Base-by-base conservation (phyloP, 2,888 invertebrate species). In the Caenorhabditis uteleia region DNA sequence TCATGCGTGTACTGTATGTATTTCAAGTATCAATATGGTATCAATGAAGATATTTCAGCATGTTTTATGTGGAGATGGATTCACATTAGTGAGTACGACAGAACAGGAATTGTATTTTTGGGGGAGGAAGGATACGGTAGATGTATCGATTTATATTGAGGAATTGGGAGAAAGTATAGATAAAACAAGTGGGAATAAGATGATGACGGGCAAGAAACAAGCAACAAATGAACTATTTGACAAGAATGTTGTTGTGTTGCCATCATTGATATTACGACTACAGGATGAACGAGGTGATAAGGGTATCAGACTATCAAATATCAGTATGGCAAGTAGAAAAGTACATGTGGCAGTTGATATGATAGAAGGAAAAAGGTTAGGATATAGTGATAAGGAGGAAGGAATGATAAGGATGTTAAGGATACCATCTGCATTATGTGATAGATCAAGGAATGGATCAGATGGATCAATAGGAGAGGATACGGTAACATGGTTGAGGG, bases 51-150 rank as follows among this genome's bases (percentile, higher is more conserved):
- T 20, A 6, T 58, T 74, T 80, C 31, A 81, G 89, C 89, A 87
- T 81, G 87, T 88, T 10, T 86, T 87, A 68, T 89, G 89, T 83
- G 89, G 89, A 14, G 87, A 88, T 25, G 88, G 88, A 21, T 89
- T 88, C 81, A 89, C 89, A 0, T 85, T 89, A n/a, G 88, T 88
- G 8, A 87, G 87, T 3, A 89, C 89, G 1, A 85, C 87, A 36
- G 88, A 89, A 68, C 89, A 89, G 80, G 88, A 88, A 23, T 84
- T 90, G 8, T 88, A 88, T 70, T 88, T 89, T 77, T 90, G 90
- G 89, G 90, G 90, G 20, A 58, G 72, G 7, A 79, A 78, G 44
- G 66, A 70, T 7, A 38, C 26, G 7, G 46, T 40, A 20, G 47
- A 48, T 31, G 43, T 43, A 4, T 26, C 47, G 31, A 36, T 62